phyloP scores from a whole-genome alignment of 2,797 vertebrate genomes.

The Lagocephalus sceleratus region DNA sequence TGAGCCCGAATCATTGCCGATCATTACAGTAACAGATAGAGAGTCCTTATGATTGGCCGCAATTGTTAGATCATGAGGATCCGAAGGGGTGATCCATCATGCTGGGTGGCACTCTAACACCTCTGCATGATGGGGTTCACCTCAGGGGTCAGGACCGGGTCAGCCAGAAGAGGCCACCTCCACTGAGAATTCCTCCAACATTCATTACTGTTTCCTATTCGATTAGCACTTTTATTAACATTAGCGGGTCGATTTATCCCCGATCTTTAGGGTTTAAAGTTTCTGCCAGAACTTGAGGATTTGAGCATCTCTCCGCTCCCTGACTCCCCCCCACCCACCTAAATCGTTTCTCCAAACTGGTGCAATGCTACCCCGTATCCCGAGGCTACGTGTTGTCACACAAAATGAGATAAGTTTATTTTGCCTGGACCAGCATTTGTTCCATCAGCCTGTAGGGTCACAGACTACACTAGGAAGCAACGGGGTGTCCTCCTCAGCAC shows the following conservation, averaged over 20 bases:
- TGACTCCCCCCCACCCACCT: constrained; percentile 67
- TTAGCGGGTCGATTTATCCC: not conserved
- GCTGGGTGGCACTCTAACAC: constrained; percentile 72
- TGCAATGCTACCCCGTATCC: constrained; percentile 80
- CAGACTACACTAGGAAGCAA: constrained; percentile 83
- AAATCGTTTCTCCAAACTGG: constrained; percentile 74
- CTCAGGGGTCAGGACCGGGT: constrained; percentile 70
- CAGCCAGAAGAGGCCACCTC: constrained; percentile 55
- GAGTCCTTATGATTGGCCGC: constrained; percentile 67
- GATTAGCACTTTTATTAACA: constrained; percentile 6
- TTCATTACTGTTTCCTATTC: constrained; percentile 6
- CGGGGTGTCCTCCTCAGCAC: constrained; percentile 82
- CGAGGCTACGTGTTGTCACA: constrained; percentile 89
- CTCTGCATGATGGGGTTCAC: constrained; percentile 74
- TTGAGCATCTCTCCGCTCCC: constrained; percentile 3
- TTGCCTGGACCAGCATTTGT: constrained; percentile 87
- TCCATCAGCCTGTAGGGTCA: constrained; percentile 90
- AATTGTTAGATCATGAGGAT: constrained; percentile 72
- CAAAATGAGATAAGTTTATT: constrained; percentile 96
- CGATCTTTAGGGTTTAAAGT: too few species aligned
- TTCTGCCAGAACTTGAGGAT: too few species aligned
- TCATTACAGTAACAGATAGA: constrained; percentile 75
- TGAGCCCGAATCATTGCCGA: constrained; percentile 76
- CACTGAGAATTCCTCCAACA: constrained; percentile 35
- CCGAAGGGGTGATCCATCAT: constrained; percentile 79